A percentile compares a stretch with the other conserved stretches of the same genome.
Conservation (phyloP, 64 coral and sea anemone species). For the Actinia equina region DNA sequence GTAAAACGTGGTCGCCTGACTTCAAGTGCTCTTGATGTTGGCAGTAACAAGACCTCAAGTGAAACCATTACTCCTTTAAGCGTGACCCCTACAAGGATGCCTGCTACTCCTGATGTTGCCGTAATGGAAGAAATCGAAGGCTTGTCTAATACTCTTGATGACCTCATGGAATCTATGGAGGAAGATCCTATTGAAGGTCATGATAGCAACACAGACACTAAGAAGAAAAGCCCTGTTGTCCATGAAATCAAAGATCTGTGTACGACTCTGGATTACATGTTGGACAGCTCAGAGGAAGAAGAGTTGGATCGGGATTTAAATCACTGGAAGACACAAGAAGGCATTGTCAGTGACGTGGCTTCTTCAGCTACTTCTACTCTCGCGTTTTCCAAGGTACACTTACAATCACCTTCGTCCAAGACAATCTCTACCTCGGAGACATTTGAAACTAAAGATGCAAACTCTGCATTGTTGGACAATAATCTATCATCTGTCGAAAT, state of each 20-base stretch:
- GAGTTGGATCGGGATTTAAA: constrained; percentile 3
- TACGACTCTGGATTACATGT: constrained; percentile 24
- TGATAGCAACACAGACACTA: background rate
- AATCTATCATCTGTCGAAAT: background rate
- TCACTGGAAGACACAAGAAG: background rate
- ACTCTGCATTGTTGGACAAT: background rate
- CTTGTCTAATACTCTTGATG: constrained; percentile 19
- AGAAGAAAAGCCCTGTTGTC: background rate
- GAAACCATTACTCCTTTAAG: background rate
- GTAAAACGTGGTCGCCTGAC: background rate
- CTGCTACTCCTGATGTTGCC: background rate
- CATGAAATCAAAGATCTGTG: background rate
- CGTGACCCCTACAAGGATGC: background rate
- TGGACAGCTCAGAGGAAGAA: constrained; percentile 17
- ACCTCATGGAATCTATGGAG: constrained; percentile 7
- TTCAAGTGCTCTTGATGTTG: constrained; percentile 2
- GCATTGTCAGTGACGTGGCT: background rate
- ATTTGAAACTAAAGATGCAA: background rate
- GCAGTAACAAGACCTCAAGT: background rate
- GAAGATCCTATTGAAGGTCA: background rate
- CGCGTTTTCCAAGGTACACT: background rate
- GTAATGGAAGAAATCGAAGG: constrained; percentile 24
- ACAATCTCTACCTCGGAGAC: background rate
- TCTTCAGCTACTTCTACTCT: background rate
- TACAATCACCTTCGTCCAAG: background rate